phyloP scores from a whole-genome alignment of 2,113 vertebrate genomes.

The Hoplias malabaricus region DNA sequence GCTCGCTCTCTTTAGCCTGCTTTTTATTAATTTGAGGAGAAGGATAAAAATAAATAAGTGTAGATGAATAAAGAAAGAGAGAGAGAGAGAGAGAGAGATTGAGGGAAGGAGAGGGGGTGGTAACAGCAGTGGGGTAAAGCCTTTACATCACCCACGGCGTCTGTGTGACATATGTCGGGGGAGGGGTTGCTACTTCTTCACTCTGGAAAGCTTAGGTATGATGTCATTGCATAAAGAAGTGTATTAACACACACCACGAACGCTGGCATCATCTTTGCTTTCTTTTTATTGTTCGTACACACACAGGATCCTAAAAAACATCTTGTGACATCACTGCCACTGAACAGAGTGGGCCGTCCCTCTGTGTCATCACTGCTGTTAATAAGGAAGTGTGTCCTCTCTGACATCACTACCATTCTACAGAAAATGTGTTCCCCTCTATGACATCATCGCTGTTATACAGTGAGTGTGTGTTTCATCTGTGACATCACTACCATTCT shows the following conservation, averaged over 20 bases:
- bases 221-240: neutral
- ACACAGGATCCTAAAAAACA: too few relatives aligned
- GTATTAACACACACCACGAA: neutral
- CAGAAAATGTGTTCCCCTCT: too few relatives aligned
- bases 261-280: too few relatives aligned
- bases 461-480: too few relatives aligned
- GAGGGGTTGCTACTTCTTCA: neutral
- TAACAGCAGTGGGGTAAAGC: neutral
- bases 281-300: too few relatives aligned
- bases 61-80: constrained; percentile 28
- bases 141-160: neutral
- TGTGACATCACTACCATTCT: too few relatives aligned
- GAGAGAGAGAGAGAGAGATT: constrained; percentile 46
- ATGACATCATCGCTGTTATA: too few relatives aligned
- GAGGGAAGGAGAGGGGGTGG: constrained; percentile 28
- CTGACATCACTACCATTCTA: too few relatives aligned
- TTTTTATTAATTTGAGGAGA: constrained; percentile 70
- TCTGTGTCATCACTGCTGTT: too few relatives aligned
- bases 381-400: too few relatives aligned
- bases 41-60: constrained; percentile 62
- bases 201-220: neutral
- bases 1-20: constrained; percentile 50
- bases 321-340: too few relatives aligned
- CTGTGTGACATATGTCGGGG: neutral
- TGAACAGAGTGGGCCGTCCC: too few relatives aligned